Percentiles rank a stretch among this genome's conserved stretches.
Evolutionary conservation across 2,888 invertebrate genomes (phyloP).

Genomic region (Melipona bicolor): DNA sequence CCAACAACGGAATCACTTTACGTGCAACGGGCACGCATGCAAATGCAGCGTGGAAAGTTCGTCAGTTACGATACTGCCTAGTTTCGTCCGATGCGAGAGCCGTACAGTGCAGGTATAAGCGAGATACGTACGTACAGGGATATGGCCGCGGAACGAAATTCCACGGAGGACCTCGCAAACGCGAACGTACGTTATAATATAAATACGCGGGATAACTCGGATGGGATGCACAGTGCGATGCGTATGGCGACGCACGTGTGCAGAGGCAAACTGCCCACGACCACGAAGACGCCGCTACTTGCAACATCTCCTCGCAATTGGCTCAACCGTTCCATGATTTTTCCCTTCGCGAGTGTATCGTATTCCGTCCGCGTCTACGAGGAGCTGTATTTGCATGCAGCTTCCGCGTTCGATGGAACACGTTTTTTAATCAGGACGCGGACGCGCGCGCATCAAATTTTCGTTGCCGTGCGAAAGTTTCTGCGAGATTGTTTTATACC

Average conservation of each 20-base stretch:
- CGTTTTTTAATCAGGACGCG: too few relatives aligned
- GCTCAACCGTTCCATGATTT: not conserved
- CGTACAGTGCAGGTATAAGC: not conserved
- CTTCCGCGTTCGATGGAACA: too few relatives aligned
- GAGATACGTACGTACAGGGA: not conserved
- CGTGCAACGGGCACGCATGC: constrained; percentile 28
- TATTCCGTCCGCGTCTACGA: not conserved
- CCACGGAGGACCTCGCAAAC: constrained; percentile 37
- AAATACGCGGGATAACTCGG: constrained; percentile 50
- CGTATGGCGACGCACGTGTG: not conserved
- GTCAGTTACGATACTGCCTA: constrained; percentile 45
- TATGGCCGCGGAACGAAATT: constrained; percentile 26
- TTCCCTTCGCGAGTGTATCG: not conserved
- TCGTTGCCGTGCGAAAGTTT: too few relatives aligned
- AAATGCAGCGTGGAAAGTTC: constrained; percentile 49
- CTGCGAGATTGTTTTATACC: too few relatives aligned
- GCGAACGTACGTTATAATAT: constrained; percentile 46
- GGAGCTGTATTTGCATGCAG: too few relatives aligned
- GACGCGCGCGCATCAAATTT: too few relatives aligned
- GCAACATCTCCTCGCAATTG: constrained; percentile 10
- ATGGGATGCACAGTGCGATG: constrained; percentile 41
- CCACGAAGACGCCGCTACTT: constrained; percentile 25
- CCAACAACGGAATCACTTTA: constrained; percentile 38
- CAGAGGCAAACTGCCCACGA: constrained; percentile 14
- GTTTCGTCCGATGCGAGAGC: constrained; percentile 16